Conservation (phyloP, 2,888 invertebrate species). For the Torymus texanus region DNA sequence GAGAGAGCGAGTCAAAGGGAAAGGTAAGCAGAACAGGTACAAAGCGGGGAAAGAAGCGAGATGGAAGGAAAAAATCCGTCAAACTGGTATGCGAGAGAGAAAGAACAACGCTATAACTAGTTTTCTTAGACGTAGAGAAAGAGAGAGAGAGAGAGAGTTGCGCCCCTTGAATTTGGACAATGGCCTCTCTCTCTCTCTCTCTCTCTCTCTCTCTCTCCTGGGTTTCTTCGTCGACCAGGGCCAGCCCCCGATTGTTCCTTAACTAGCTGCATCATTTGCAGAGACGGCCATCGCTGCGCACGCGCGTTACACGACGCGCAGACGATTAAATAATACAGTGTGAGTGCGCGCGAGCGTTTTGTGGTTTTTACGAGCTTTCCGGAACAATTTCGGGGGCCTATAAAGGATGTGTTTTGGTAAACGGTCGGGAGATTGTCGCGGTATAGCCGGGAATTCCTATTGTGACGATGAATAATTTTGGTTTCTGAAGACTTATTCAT, state of each 20-base stretch:
- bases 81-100: constrained; percentile 46
- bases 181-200: constrained; percentile 54
- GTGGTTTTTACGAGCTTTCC: neutral
- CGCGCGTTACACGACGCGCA: neutral
- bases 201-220: constrained; percentile 15
- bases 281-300: constrained; percentile 9
- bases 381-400: no score
- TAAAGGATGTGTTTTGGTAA: no score
- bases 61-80: constrained; percentile 23
- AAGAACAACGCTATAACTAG: constrained; percentile 63
- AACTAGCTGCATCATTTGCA: constrained; percentile 55
- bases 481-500: no score
- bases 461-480: no score
- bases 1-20: constrained; percentile 54
- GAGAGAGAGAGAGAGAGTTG: constrained; percentile 54
- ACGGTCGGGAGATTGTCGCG: no score
- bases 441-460: no score
- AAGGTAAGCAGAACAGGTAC: constrained; percentile 46
- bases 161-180: constrained; percentile 62
- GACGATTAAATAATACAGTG: constrained; percentile 21
- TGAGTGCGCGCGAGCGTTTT: no score
- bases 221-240: neutral
- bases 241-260: constrained; percentile 51
- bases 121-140: constrained; percentile 59
- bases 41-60: constrained; percentile 43